Evolutionary conservation across 2,888 invertebrate genomes (phyloP).

Genomic region (Folsomia manolachei): DNA sequence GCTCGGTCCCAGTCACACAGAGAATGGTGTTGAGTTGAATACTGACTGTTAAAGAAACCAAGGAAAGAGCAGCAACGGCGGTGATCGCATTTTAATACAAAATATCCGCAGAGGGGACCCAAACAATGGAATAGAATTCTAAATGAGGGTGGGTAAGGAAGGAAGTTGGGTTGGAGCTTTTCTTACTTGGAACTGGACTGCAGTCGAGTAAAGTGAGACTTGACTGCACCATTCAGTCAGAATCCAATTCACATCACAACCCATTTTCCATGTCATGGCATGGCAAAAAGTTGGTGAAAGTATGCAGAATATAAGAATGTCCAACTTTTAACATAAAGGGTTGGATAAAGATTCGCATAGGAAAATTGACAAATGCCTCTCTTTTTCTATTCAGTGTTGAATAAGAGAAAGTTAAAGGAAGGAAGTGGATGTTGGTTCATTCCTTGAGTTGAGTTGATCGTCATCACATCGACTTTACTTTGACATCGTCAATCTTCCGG

Average conservation of each 20-base stretch:
- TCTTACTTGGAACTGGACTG: background rate
- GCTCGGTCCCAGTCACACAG: no score
- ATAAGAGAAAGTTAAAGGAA: background rate
- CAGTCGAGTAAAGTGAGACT: background rate
- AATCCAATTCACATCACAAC: no score
- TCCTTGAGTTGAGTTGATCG: no score
- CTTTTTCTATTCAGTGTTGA: background rate
- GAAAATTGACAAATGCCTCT: conserved; percentile 1
- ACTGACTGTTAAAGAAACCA: no score
- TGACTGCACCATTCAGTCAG: background rate
- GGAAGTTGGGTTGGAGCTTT: background rate
- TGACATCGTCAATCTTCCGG: background rate
- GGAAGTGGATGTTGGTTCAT: conserved; percentile 2
- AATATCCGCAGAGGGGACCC: background rate
- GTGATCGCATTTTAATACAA: conserved; percentile 6
- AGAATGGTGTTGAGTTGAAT: no score
- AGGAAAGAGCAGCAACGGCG: no score
- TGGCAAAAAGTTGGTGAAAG: no score
- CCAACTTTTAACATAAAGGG: no score
- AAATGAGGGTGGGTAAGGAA: background rate
- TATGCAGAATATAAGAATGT: no score
- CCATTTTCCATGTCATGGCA: no score
- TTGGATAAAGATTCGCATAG: background rate
- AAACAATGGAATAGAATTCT: background rate
- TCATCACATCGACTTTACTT: background rate